Evolutionary conservation across 2,888 invertebrate species (phyloP).

Genomic region (Leuctra nigra): DNA sequence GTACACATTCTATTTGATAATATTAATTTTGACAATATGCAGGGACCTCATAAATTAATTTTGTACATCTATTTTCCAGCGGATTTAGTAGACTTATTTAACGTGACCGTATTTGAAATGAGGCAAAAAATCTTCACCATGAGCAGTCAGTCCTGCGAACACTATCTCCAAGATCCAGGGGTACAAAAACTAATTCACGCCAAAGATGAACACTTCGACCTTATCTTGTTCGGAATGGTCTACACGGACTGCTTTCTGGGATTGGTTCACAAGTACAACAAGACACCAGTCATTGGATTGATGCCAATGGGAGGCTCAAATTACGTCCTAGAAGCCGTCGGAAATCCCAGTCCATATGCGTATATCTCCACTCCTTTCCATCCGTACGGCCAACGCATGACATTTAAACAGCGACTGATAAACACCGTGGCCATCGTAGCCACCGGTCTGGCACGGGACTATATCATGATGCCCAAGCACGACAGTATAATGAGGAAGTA

Average conservation of each 20-base stretch:
- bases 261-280: slow-evolving; percentile 31
- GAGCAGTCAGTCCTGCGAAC: too few species aligned
- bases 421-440: slow-evolving; percentile 28
- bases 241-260: slow-evolving; percentile 33
- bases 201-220: slow-evolving; percentile 31
- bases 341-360: slow-evolving; percentile 30
- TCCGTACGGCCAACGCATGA: slow-evolving; percentile 25
- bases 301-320: not conserved
- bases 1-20: too few species aligned
- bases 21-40: too few species aligned
- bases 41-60: too few species aligned
- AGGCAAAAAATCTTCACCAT: too few species aligned
- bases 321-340: slow-evolving; percentile 14
- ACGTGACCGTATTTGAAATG: too few species aligned
- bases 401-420: slow-evolving; percentile 30
- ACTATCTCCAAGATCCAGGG: slow-evolving; percentile 17
- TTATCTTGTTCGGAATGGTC: slow-evolving; percentile 30
- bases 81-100: too few species aligned
- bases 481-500: slow-evolving; percentile 5
- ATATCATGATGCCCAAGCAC: not conserved
- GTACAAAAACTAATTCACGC: slow-evolving; percentile 28
- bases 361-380: slow-evolving; percentile 31
- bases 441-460: not conserved
- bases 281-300: slow-evolving; percentile 30
- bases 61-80: too few species aligned